Conservation (phyloP, 2,797 vertebrate genomes). For the Coregonus suidteri region DNA sequence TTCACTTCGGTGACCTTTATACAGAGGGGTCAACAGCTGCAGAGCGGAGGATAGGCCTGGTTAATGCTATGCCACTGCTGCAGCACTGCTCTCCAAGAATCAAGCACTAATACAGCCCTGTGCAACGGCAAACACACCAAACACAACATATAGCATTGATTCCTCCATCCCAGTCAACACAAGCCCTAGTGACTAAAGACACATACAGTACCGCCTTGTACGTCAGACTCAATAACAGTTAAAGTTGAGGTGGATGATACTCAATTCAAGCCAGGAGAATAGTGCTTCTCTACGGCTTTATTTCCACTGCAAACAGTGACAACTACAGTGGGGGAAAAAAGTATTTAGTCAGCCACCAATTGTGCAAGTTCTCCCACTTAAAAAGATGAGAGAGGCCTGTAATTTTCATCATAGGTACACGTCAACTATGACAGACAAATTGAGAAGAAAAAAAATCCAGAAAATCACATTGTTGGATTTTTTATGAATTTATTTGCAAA, state of each 20-base stretch:
- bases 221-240: background rate
- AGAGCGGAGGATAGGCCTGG: background rate
- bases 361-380: too few relatives aligned
- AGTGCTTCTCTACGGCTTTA: background rate
- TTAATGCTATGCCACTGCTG: background rate
- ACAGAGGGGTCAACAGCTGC: constrained; percentile 12
- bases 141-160: background rate
- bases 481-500: too few relatives aligned
- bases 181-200: background rate
- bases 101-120: background rate
- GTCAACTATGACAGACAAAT: too few relatives aligned
- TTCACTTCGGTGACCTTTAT: constrained; percentile 22
- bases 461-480: too few relatives aligned
- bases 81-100: background rate
- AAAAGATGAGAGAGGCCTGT: too few relatives aligned
- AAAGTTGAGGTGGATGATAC: background rate
- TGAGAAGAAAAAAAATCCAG: too few relatives aligned
- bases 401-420: too few relatives aligned
- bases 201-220: too few relatives aligned
- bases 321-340: background rate
- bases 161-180: background rate
- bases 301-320: background rate
- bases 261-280: background rate
- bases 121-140: background rate
- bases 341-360: too few relatives aligned